phyloP scores from a whole-genome alignment of 2,113 vertebrate genomes.

The Rhabdornis inornatus region DNA sequence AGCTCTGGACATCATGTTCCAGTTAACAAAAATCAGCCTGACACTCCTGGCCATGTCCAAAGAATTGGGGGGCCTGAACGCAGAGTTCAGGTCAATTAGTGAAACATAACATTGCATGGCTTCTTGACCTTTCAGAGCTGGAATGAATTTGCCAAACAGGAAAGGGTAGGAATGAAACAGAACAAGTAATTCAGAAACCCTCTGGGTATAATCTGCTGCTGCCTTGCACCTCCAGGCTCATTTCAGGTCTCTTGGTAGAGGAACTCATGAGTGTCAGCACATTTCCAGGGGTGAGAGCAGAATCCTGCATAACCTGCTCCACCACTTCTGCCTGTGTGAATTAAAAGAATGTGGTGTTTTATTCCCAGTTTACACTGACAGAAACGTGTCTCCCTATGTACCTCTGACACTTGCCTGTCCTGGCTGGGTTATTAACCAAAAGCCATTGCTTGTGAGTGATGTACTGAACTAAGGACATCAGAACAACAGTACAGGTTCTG shows the following conservation, averaged over 20 bases:
- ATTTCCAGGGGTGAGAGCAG: not conserved
- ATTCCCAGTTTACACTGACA: not conserved
- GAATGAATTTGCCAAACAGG: constrained; percentile 26
- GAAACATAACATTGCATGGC: not conserved
- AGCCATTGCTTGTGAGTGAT: not conserved
- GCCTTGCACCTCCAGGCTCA: not conserved
- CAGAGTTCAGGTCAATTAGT: not conserved
- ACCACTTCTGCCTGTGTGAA: not conserved
- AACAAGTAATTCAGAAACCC: constrained; percentile 30
- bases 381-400: not conserved
- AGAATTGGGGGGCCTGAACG: not conserved
- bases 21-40: not conserved
- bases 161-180: constrained; percentile 31
- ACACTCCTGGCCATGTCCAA: not conserved
- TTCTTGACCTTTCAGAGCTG: constrained; percentile 37
- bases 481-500: not conserved
- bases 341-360: not conserved
- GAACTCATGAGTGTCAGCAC: constrained; percentile 3
- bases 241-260: not conserved
- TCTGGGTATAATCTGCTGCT: not conserved
- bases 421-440: not conserved
- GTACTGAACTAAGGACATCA: accelerated
- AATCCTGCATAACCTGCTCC: not conserved
- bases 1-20: not conserved
- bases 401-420: not conserved